Conservation (phyloP, 1,140 invertebrate species). For the Drosophila dunni region DNA sequence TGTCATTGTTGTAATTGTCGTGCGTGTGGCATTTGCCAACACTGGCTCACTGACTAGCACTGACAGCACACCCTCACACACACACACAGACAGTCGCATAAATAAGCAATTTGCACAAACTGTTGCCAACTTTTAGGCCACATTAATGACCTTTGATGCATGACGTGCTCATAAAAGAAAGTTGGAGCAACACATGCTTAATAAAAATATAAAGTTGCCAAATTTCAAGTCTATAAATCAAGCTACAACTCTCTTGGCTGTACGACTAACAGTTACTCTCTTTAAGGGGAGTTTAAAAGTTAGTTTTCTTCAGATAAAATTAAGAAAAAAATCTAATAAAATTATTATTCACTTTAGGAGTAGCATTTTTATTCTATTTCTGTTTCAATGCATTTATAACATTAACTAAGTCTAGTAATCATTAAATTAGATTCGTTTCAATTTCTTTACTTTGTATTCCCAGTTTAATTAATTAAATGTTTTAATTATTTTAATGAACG, state of each 20-base stretch:
- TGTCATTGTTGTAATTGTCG: slow-evolving; percentile 1
- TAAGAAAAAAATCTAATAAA: too few species aligned
- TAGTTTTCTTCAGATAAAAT: too few species aligned
- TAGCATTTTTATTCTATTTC: too few species aligned
- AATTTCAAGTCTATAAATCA: background rate
- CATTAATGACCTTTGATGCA: slow-evolving; percentile 21
- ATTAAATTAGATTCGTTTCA: too few species aligned
- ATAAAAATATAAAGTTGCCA: background rate
- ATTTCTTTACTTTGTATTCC: too few species aligned
- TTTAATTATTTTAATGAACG: too few species aligned
- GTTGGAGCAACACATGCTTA: background rate
- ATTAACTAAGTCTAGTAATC: too few species aligned
- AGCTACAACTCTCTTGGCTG: background rate
- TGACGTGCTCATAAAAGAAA: background rate
- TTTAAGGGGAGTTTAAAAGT: background rate
- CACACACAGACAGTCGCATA: slow-evolving; percentile 58
- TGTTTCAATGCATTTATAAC: too few species aligned
- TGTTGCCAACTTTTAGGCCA: slow-evolving; percentile 64
- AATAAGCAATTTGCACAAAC: slow-evolving; percentile 73
- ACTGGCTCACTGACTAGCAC: slow-evolving; percentile 1
- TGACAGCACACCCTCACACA: too few species aligned
- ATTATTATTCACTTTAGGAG: too few species aligned
- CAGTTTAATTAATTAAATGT: too few species aligned
- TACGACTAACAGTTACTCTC: background rate
- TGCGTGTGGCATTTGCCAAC: slow-evolving; percentile 8